Evolutionary conservation across 2,113 vertebrate genomes (phyloP), one percentile per base, ranked within the genome.

Genomic region (Dasypus novemcinctus): DNA sequence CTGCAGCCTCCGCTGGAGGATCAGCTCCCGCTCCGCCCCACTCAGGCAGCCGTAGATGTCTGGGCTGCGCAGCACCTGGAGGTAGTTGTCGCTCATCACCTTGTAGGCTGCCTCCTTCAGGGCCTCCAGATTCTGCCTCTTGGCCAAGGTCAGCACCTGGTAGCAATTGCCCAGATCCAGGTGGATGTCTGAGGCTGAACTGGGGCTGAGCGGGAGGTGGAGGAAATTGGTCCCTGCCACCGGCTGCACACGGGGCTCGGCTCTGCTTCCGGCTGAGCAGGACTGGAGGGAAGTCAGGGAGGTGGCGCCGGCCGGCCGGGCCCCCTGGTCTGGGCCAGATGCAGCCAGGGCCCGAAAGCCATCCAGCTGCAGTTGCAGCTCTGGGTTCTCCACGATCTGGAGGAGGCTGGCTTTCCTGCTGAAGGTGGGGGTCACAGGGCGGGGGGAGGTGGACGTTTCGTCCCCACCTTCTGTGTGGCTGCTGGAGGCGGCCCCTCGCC

Each of bases 1-100:
- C 59, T 72, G 97, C 97, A 98, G 98, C 95, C 99, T 98, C 41
- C 33, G 87, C 72, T 15, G 98, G 87, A 98, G 98, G 96, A 99
- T 99, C 86, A 98, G 97, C 25, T 99, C 99, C 59, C 99, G 93
- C 97, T 99, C 99, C 0, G 97, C 64, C 0, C 99, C 99, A 0
- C 98, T 99, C 93, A 99, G 98, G 52, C 75, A 87, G 27, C 99
- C 86, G 0, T 99, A 99, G 97, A 99, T 97, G 52, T 96, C 97
- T 0, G 99, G 98, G 71, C 98, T 99, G 92, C 97, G 97, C 38
- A 99, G 98, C 27, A 99, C 99, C 87, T 99, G 99, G 3, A 99
- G 98, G 91, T 99, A 99, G 98, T 99, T 99, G 97, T 99, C 98
- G 0, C 99, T 99, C 99, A 99, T 99, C 79, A 99, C 98, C 92